Percentiles rank a stretch among this genome's conserved stretches.
Conservation (phyloP, 2,888 invertebrate species). For the Lycocerus yunnanus region DNA sequence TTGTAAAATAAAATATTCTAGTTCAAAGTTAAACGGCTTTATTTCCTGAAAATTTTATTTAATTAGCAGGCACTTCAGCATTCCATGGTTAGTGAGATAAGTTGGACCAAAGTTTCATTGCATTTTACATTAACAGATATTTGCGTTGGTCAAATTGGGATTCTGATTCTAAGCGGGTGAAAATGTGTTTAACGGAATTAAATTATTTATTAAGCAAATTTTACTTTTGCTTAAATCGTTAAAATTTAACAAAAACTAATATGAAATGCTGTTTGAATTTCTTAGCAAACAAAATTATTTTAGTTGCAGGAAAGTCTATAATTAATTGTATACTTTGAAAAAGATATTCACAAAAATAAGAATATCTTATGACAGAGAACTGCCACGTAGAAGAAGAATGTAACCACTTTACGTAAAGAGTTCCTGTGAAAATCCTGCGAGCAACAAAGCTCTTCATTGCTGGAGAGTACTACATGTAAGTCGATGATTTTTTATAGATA, state of each 20-base stretch:
- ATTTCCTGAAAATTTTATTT: background rate
- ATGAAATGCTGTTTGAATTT: background rate
- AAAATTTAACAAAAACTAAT: background rate
- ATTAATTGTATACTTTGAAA: background rate
- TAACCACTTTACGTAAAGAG: constrained; percentile 22
- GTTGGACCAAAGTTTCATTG: background rate
- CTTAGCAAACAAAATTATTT: no score
- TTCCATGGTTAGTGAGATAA: background rate
- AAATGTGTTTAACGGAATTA: background rate
- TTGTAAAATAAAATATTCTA: background rate
- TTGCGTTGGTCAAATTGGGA: background rate
- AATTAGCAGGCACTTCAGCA: background rate
- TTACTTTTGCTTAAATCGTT: background rate
- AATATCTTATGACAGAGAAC: background rate
- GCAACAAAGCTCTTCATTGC: constrained; percentile 23
- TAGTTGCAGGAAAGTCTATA: background rate
- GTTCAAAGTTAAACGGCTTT: background rate
- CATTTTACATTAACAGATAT: background rate
- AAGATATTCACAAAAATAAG: background rate
- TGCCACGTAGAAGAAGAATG: constrained; percentile 20
- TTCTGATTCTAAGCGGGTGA: background rate
- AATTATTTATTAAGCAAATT: background rate
- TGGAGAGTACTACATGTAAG: constrained; percentile 9
- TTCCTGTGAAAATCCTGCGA: constrained; percentile 9
- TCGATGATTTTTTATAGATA: constrained; percentile 17